A percentile compares a stretch with the other conserved stretches of the same genome.
phyloP scores from a whole-genome alignment of 2,113 vertebrate species.

The Hemicordylus capensis region DNA sequence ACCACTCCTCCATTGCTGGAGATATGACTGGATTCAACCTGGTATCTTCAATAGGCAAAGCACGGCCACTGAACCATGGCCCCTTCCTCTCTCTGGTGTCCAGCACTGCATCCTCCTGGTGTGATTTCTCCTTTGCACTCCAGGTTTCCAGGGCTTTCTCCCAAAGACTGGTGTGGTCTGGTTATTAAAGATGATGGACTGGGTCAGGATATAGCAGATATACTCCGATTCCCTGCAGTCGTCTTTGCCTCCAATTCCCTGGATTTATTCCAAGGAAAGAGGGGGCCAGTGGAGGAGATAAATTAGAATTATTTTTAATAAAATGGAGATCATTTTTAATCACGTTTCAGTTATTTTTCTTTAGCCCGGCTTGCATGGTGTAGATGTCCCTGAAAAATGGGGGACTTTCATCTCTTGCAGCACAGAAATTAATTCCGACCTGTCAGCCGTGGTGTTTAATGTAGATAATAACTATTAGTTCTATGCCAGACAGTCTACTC shows the following conservation, averaged over 20 bases:
- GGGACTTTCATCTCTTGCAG: constrained; percentile 55
- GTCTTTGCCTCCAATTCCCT: not conserved
- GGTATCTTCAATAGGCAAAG: too few relatives aligned
- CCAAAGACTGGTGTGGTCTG: not conserved
- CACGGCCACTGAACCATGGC: too few relatives aligned
- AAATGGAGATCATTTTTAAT: constrained; percentile 68
- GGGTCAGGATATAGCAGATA: not conserved
- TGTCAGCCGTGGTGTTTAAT: constrained; percentile 62
- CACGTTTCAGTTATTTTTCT: constrained; percentile 58
- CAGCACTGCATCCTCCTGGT: not conserved
- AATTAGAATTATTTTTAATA: constrained; percentile 69
- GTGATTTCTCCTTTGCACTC: not conserved
- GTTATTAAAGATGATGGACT: not conserved
- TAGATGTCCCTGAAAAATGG: constrained; percentile 66
- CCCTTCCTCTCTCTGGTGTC: not conserved
- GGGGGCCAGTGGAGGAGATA: constrained; percentile 52
- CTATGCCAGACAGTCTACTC: constrained; percentile 53
- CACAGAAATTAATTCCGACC: constrained; percentile 64
- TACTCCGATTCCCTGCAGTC: rapidly evolving
- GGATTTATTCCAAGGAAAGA: constrained; percentile 37
- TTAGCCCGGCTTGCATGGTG: not conserved
- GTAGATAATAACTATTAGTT: constrained; percentile 68
- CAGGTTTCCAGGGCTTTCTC: not conserved
- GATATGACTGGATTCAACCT: not conserved
- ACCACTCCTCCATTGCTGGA: not conserved